phyloP scores from a whole-genome alignment of 64 coral and sea anemone species.

The Platygyra sinensis region DNA sequence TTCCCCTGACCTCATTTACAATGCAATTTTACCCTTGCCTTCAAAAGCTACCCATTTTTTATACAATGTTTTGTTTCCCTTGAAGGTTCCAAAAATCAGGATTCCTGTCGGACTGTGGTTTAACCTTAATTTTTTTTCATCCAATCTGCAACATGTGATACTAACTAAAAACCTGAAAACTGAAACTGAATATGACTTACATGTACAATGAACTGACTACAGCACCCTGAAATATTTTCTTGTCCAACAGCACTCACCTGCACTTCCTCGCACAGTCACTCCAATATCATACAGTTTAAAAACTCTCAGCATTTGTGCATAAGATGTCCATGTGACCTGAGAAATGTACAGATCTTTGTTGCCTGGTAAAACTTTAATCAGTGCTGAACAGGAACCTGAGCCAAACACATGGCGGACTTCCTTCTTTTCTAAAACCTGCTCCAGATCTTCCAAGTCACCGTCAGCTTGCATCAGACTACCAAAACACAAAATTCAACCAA shows the following conservation, averaged over 20 bases:
- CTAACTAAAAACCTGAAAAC: no score
- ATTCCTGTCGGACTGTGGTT: no score
- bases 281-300: constrained; percentile 89
- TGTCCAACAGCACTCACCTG: constrained; percentile 35
- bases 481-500: not conserved
- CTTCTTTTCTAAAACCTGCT: constrained; percentile 75
- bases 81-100: no score
- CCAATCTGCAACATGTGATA: no score
- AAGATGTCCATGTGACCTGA: constrained; percentile 84
- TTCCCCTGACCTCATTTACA: no score
- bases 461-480: constrained; percentile 74
- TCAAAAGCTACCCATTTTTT: no score
- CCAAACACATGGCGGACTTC: constrained; percentile 52
- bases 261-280: constrained; percentile 53
- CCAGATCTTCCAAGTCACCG: constrained; percentile 54
- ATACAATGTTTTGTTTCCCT: no score
- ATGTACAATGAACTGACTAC: no score
- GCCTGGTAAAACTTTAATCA: constrained; percentile 88
- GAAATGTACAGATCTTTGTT: constrained; percentile 96
- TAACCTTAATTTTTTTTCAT: no score
- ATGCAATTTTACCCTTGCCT: no score
- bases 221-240: no score
- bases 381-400: constrained; percentile 88
- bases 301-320: constrained; percentile 63
- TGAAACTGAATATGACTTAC: no score